These are phyloP conservation scores for Colossoma macropomum DNA, from an alignment of 2,113 vertebrate genomes.

Conservation along the genomic window DNA sequence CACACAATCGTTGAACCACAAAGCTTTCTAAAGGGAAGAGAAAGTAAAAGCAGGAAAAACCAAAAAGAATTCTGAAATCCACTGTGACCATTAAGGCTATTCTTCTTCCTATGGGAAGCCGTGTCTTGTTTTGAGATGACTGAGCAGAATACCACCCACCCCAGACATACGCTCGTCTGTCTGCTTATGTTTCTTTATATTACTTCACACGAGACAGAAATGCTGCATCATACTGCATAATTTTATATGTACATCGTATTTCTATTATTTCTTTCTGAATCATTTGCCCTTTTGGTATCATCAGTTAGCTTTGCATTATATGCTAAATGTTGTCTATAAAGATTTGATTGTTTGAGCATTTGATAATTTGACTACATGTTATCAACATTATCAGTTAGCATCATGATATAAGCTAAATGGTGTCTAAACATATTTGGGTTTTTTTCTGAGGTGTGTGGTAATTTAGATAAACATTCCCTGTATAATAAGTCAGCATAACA, in stretches of 20 bases:
- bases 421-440: too few species aligned
- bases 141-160: background rate
- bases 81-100: constrained; percentile 10
- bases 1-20: constrained; percentile 65
- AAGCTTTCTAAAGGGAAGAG: constrained; percentile 65
- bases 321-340: too few species aligned
- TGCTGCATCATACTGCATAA: background rate
- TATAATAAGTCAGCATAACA: too few species aligned
- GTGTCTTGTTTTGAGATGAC: constrained; percentile 10
- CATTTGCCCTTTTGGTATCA: too few species aligned
- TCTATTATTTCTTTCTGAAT: too few species aligned
- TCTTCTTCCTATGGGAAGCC: constrained; percentile 16
- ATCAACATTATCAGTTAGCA: too few species aligned
- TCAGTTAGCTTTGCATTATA: too few species aligned
- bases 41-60: constrained; percentile 61
- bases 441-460: too few species aligned
- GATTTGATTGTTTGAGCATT: too few species aligned
- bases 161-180: background rate
- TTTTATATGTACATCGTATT: background rate
- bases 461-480: too few species aligned
- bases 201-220: background rate
- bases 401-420: too few species aligned
- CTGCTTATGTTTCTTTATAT: background rate
- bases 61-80: constrained; percentile 55
- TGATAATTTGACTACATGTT: too few species aligned